Base-by-base conservation (phyloP, 2,888 invertebrate species). In the Alsophila aescularia region DNA sequence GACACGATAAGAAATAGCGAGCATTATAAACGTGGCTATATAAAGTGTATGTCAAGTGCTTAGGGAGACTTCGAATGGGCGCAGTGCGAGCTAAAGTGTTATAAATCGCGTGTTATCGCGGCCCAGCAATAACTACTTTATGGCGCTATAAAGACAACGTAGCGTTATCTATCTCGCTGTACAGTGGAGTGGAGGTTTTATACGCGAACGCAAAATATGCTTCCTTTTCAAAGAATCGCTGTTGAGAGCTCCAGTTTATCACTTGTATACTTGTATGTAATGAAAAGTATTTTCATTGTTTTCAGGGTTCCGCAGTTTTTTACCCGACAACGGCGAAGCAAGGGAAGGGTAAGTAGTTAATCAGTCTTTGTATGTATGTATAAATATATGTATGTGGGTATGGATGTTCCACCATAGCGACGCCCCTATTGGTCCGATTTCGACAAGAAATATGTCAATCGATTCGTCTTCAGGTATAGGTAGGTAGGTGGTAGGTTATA, bases 91-190 rank as follows among this genome's bases (percentile, higher is more conserved):
- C 75, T 73, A 75, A 79, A 85, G 83, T 81, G 83, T 85, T 86
- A 83, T 85, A 86, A 85, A 87, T 85, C 80, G 81, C 67, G 64
- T 69, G 81, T 82, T 85, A 87, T 85, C 85, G 81, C 74, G 69
- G 70, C 69, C 57, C 59, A 72, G 81, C 84, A 81, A 84, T 87
- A 87, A 85, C 83, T 81, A 76, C 77, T 87, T 87, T 85, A 87
- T 82, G 73, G 72, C 69, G 73, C 81, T 74, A 85, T 85, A 85
- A 85, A 85, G 77, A 80, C 75, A 78, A 76, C 75, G 74, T 74
- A 64, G 64, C 68, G 69, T 73, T 78, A 81, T 82, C 77, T 81
- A 75, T 77, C 72, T 71, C 66, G 64, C 67, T 68, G 62, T 67
- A 70, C 59, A 67, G 69, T 61, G 62, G 63, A 64, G 60, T 67